These are phyloP conservation scores for Heliconius erato DNA, from an alignment of 2,888 invertebrate genomes.

Conservation along the genomic window DNA sequence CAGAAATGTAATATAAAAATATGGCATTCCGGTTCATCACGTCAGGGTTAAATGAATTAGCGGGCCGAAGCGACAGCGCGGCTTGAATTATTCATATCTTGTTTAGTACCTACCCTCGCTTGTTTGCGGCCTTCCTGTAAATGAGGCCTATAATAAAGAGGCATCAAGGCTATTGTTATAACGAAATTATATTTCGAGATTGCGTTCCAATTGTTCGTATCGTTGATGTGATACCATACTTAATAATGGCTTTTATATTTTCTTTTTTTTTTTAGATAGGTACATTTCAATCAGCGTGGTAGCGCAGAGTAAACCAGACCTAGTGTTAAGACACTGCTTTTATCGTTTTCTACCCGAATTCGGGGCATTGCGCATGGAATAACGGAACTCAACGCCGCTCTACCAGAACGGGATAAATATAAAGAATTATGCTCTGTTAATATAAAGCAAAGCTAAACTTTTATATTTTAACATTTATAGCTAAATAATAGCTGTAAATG, in stretches of 20 bases:
- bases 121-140: slow-evolving; percentile 29
- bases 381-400: neutral
- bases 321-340: neutral
- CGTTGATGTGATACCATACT: neutral
- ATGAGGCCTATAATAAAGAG: slow-evolving; percentile 32
- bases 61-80: slow-evolving; percentile 30
- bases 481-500: neutral
- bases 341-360: neutral
- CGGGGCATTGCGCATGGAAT: neutral
- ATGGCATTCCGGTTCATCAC: slow-evolving; percentile 12
- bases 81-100: slow-evolving; percentile 34
- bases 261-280: too few species aligned
- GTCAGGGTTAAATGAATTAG: slow-evolving; percentile 32
- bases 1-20: slow-evolving; percentile 10
- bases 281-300: neutral
- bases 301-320: neutral
- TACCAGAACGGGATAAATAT: too few species aligned
- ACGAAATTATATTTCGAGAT: slow-evolving; percentile 15
- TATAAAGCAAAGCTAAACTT: neutral
- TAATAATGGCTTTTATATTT: neutral
- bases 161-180: slow-evolving; percentile 22
- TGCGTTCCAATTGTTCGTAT: neutral
- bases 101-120: slow-evolving; percentile 19
- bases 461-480: too few species aligned
- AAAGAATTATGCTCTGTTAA: neutral